phyloP scores from a whole-genome alignment of 2,888 invertebrate species.

The Drosophila antonietae region DNA sequence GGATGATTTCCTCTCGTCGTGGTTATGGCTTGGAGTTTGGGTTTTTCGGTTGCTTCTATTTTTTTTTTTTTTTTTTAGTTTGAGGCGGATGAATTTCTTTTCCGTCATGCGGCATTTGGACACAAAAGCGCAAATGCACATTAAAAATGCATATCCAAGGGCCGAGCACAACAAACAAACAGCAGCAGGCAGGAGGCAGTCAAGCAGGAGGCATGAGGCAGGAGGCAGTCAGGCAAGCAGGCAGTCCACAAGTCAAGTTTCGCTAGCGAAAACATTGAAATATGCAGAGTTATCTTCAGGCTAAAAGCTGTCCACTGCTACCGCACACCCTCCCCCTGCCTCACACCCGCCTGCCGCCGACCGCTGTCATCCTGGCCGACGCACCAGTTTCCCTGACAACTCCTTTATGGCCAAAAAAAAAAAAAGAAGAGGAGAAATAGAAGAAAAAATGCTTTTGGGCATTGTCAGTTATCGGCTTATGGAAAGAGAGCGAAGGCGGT shows the following conservation, averaged over 20 bases:
- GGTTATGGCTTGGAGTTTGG: background rate
- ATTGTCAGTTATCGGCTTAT: conserved; percentile 78
- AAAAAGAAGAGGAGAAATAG: conserved; percentile 37
- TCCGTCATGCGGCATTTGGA: conserved; percentile 73
- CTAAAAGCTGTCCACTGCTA: conserved; percentile 27
- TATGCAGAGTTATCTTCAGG: conserved; percentile 72
- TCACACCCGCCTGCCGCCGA: background rate
- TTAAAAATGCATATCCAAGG: conserved; percentile 77
- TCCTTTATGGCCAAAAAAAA: conserved; percentile 63
- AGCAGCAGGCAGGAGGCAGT: conserved; percentile 1
- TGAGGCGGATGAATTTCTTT: conserved; percentile 56
- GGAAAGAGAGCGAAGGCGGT: conserved; percentile 6
- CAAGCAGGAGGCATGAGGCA: conserved; percentile 18
- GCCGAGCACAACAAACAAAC: conserved; percentile 41
- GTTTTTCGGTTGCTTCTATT: background rate
- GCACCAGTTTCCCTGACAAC: conserved; percentile 75
- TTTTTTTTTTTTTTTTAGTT: background rate
- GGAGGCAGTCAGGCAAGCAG: conserved; percentile 17
- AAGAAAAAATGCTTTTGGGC: conserved; percentile 70
- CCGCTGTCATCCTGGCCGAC: conserved; percentile 60
- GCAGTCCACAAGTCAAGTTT: conserved; percentile 69
- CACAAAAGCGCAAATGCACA: conserved; percentile 79
- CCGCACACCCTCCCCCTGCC: background rate
- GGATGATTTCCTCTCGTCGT: conserved; percentile 34
- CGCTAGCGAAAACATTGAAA: conserved; percentile 74